phyloP scores from a whole-genome alignment of 2,888 invertebrate species.

The Thumatha senex region DNA sequence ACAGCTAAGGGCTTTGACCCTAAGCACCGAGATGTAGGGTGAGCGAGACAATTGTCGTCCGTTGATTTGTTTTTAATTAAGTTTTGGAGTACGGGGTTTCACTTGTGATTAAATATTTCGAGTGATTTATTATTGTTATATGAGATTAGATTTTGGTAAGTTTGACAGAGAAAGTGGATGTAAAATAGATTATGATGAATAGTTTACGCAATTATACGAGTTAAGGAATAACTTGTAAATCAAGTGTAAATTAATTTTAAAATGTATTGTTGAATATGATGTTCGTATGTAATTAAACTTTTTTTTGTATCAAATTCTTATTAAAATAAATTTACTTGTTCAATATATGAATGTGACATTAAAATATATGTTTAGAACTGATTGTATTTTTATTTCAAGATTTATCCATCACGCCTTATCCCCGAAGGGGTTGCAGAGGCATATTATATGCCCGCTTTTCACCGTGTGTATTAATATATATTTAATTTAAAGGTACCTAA shows the following conservation, averaged over 20 bases:
- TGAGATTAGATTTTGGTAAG: slow-evolving; percentile 27
- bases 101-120: slow-evolving; percentile 37
- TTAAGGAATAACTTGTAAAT: not conserved
- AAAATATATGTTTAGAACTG: too few relatives aligned
- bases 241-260: not conserved
- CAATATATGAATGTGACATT: too few relatives aligned
- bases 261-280: not conserved
- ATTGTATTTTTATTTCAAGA: too few relatives aligned
- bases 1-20: slow-evolving; percentile 53
- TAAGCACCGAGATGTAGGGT: slow-evolving; percentile 38
- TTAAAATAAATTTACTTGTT: too few relatives aligned
- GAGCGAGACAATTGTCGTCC: slow-evolving; percentile 25
- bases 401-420: too few relatives aligned
- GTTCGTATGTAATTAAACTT: too few relatives aligned
- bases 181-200: slow-evolving; percentile 3
- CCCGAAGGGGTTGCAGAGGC: too few relatives aligned
- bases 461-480: too few relatives aligned
- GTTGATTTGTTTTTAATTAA: slow-evolving; percentile 43
- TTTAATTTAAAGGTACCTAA: too few relatives aligned
- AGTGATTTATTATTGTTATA: slow-evolving; percentile 38
- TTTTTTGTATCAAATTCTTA: too few relatives aligned
- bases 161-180: slow-evolving; percentile 3
- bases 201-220: not conserved
- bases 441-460: too few relatives aligned
- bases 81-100: slow-evolving; percentile 33